A percentile compares a stretch with the other conserved stretches of the same genome.
Conservation (phyloP, 2,888 invertebrate genomes). For the Fragum sueziense region DNA sequence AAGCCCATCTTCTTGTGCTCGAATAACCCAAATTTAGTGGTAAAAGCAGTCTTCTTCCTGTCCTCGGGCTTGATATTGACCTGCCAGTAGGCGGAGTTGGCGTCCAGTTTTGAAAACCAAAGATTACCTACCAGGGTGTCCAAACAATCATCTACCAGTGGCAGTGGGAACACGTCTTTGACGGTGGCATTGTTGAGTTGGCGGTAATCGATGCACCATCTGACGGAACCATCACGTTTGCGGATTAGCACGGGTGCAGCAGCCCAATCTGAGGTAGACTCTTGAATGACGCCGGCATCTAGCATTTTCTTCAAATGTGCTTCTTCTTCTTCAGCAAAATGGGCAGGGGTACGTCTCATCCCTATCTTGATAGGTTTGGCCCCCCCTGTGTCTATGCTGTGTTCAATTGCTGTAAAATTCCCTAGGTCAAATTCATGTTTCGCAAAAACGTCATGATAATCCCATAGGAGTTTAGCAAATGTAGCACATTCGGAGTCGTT, state of each 20-base stretch:
- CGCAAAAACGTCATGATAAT: constrained; percentile 15
- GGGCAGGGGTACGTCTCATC: not conserved
- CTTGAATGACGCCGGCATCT: constrained; percentile 36
- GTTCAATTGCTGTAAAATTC: not conserved
- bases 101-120: constrained; percentile 45
- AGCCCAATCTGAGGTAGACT: constrained; percentile 45
- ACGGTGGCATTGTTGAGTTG: constrained; percentile 27
- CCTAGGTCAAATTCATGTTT: constrained; percentile 18
- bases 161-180: constrained; percentile 44
- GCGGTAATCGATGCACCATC: constrained; percentile 25
- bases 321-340: not conserved
- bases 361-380: not conserved
- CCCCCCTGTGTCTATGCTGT: constrained; percentile 2
- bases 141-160: constrained; percentile 43
- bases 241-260: not conserved
- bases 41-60: constrained; percentile 57
- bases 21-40: constrained; percentile 54
- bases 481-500: too few species aligned
- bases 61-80: constrained; percentile 31
- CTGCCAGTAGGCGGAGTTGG: constrained; percentile 7
- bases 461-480: too few species aligned
- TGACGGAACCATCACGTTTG: not conserved
- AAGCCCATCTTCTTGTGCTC: constrained; percentile 28
- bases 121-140: constrained; percentile 42
- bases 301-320: constrained; percentile 17